Evolutionary conservation across 2,113 vertebrate genomes (phyloP).

Genomic region (Pygoscelis adeliae): DNA sequence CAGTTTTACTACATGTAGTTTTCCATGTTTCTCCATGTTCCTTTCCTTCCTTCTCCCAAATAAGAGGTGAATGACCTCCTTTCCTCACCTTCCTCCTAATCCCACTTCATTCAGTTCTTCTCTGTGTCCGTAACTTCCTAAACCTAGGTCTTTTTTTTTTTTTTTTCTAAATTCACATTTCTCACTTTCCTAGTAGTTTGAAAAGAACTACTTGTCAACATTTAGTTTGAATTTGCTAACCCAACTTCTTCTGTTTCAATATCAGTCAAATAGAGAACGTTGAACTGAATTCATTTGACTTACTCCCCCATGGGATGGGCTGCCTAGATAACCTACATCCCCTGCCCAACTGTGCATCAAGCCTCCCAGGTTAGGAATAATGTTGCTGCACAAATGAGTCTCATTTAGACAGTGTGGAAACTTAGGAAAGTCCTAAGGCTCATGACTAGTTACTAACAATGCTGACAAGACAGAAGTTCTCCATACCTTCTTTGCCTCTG

Average conservation of each 20-base stretch:
- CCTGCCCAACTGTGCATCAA: not conserved
- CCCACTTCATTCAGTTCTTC: not conserved
- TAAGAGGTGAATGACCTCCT: rapidly evolving
- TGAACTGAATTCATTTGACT: not conserved
- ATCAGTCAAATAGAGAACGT: not conserved
- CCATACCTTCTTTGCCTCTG: not conserved
- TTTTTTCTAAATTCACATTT: not conserved
- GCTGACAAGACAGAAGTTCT: not conserved
- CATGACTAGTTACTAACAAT: not conserved
- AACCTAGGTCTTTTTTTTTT: not conserved
- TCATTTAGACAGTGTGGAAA: not conserved
- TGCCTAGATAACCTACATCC: not conserved
- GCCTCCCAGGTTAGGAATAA: not conserved
- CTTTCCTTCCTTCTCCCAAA: not conserved
- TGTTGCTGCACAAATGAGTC: not conserved
- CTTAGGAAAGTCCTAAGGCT: not conserved
- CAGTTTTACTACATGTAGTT: not conserved
- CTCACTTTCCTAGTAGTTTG: not conserved
- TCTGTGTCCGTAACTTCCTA: not conserved
- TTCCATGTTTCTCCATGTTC: not conserved
- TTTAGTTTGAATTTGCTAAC: not conserved
- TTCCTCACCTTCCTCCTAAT: not conserved
- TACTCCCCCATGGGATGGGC: rapidly evolving
- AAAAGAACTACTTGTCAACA: not conserved
- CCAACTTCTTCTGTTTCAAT: not conserved